A percentile compares a stretch with the other conserved stretches of the same genome.
phyloP scores from a whole-genome alignment of 1,140 invertebrate genomes.

The Drosophila murphyi region DNA sequence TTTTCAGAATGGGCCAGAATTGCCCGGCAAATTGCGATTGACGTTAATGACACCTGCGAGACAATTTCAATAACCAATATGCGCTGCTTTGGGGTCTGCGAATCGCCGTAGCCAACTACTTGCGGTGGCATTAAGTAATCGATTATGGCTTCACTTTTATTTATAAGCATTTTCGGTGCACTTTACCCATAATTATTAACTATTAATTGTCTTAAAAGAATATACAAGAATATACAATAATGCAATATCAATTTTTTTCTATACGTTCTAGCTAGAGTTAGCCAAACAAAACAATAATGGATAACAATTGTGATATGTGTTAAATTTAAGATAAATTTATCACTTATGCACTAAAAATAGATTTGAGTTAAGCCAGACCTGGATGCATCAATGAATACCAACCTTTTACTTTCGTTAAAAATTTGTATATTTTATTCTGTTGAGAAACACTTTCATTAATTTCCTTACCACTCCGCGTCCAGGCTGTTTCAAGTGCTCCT shows the following conservation, averaged over 20 bases:
- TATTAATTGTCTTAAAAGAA: too few relatives aligned
- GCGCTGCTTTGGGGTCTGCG: slow-evolving; percentile 59
- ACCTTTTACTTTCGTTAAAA: background rate
- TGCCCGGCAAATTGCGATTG: slow-evolving; percentile 39
- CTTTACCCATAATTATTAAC: background rate
- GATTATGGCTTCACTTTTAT: slow-evolving; percentile 45
- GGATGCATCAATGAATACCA: background rate
- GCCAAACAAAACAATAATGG: too few relatives aligned
- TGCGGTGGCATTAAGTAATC: slow-evolving; percentile 50
- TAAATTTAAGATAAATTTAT: background rate
- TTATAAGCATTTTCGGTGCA: background rate
- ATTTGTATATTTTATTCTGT: slow-evolving; percentile 21
- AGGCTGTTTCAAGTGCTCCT: background rate
- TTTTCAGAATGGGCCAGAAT: background rate
- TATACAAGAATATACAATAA: too few relatives aligned
- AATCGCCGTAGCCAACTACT: slow-evolving; percentile 19
- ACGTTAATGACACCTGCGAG: slow-evolving; percentile 80
- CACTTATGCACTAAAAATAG: background rate
- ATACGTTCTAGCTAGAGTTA: too few relatives aligned
- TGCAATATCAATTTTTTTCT: too few relatives aligned
- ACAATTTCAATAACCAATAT: slow-evolving; percentile 82
- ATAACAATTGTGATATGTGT: too few relatives aligned
- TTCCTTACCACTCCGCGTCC: background rate
- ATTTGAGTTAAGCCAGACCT: background rate
- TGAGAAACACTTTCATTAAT: slow-evolving; percentile 1